Evolutionary conservation across 2,797 vertebrate genomes (phyloP), one percentile per base, ranked within the genome.

Genomic region (Eutrigla gurnardus): DNA sequence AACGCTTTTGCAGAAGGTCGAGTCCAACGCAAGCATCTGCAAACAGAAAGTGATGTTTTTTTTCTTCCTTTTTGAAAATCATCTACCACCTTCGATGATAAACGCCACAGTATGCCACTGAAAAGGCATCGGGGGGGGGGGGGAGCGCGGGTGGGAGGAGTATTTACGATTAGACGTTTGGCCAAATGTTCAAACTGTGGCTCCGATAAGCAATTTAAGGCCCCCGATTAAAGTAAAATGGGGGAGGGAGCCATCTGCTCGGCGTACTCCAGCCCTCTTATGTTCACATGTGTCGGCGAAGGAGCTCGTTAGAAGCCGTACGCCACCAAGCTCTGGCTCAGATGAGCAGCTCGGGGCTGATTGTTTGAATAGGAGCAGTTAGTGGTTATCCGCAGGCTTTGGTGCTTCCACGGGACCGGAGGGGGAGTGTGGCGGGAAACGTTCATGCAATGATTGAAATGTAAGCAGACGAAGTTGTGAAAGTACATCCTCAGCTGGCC

Each of bases 191-290:
- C 59, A 74, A 71, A 80, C 65, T 37, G 79, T 39, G 78, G 67
- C 76, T 57, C 58, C 53, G 46, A 79, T 60, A 62, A 71, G 80
- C 69, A 59, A 78, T 83, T 81, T 73, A 81, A 60, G 33, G 59
- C 57, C 67, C 42, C 59, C 46, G 62, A 79, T 86, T 85, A 78
- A 84, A 89, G 70, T 5, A 12, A 64, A 45, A 66, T 0, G 67
- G 71, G 80, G 75, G 73, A 43, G 59, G 60, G 53, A 71, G 63
- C 82, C 90, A 86, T 90, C 90, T 90, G 86, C 77, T 85, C 42
- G 0, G 17, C 33, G 0, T 75, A 86, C 70, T 58, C 46, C 40
- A 67, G 67, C 67, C 75, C 84, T 75, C 81, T 80, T 50, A 52
- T 77, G 82, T 61, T 72, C 81, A 81, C 82, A 86, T 60, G 85